A percentile compares a stretch with the other conserved stretches of the same genome.
Evolutionary conservation across 2,888 invertebrate species (phyloP).

Genomic region (Drosophila cognata): DNA sequence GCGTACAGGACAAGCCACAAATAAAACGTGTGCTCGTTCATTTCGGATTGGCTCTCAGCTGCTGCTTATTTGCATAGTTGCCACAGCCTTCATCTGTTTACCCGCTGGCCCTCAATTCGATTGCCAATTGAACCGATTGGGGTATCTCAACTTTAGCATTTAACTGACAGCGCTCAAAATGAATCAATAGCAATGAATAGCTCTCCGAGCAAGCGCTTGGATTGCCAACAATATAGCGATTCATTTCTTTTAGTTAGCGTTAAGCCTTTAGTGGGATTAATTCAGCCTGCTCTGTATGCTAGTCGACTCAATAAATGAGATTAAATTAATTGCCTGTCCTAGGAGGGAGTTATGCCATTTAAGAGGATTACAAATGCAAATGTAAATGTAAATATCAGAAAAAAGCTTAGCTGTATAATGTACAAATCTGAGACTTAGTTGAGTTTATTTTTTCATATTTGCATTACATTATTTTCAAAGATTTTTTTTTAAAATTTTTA

Average conservation of each 20-base stretch:
- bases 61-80: constrained; percentile 58
- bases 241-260: neutral
- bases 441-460: neutral
- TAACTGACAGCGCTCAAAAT: constrained; percentile 1
- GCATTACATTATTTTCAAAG: neutral
- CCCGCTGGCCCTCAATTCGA: constrained; percentile 22
- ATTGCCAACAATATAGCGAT: neutral
- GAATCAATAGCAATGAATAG: neutral
- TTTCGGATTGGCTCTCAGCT: constrained; percentile 24
- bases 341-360: neutral
- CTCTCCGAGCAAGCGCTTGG: neutral
- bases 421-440: neutral
- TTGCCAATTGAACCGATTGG: constrained; percentile 21
- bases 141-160: constrained; percentile 29
- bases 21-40: constrained; percentile 62
- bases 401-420: neutral
- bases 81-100: constrained; percentile 36
- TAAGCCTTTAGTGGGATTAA: neutral
- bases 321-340: neutral
- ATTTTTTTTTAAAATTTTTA: neutral
- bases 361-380: constrained; percentile 5
- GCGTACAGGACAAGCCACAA: constrained; percentile 66
- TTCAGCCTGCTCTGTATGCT: neutral
- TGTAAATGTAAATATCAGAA: neutral
- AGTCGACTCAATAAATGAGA: neutral